These are phyloP conservation scores for Hirtodrosophila alboralis DNA, from an alignment of 2,888 invertebrate genomes.

Conservation along the genomic window DNA sequence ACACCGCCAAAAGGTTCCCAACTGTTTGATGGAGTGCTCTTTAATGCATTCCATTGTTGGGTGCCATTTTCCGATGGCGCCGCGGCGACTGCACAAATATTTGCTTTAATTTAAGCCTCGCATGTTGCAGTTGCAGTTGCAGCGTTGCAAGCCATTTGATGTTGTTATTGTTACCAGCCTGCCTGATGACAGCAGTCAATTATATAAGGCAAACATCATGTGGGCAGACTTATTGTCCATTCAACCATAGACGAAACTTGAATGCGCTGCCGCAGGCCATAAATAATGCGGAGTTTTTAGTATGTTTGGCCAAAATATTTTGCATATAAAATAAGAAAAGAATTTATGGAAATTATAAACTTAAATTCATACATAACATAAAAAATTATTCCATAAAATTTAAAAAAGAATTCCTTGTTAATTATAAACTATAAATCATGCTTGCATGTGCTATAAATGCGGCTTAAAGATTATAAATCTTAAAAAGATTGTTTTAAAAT, in stretches of 20 bases:
- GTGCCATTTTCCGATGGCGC: slow-evolving; percentile 64
- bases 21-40: slow-evolving; percentile 72
- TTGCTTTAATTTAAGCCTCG: slow-evolving; percentile 75
- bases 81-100: slow-evolving; percentile 71
- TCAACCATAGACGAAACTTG: slow-evolving; percentile 2
- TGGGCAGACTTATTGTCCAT: slow-evolving; percentile 11
- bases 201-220: slow-evolving; percentile 68
- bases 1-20: slow-evolving; percentile 58
- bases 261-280: slow-evolving; percentile 9
- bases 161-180: slow-evolving; percentile 21
- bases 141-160: slow-evolving; percentile 14
- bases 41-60: slow-evolving; percentile 76
- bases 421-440: too few species aligned
- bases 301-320: too few species aligned
- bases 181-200: slow-evolving; percentile 74
- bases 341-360: too few species aligned
- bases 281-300: too few species aligned
- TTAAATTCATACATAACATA: too few species aligned
- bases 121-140: slow-evolving; percentile 64
- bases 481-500: too few species aligned
- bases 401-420: too few species aligned
- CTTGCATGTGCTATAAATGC: too few species aligned
- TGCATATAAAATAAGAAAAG: too few species aligned
- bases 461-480: too few species aligned
- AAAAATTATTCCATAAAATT: too few species aligned